Base-by-base conservation (phyloP, 2,797 vertebrate genomes). In the Anolis apletophallus region DNA sequence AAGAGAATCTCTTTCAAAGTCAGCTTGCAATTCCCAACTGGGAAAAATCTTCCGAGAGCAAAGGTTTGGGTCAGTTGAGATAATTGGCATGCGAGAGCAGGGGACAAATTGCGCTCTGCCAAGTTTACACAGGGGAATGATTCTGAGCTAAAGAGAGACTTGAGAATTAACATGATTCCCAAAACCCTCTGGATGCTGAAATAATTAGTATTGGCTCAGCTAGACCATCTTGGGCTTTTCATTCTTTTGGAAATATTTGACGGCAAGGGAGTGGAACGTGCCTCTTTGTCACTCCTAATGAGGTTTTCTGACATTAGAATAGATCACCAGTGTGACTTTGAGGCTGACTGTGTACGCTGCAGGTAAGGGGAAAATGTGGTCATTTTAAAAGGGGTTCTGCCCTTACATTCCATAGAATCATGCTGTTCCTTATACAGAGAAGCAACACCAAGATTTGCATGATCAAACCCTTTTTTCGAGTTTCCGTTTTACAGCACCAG, bases 131-230 rank as follows among this genome's bases (percentile, higher is more conserved):
- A 91, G 88, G 88, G 93, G 93, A 94, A 94, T 92, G 90, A 89
- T 74, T 93, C 91, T 92, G 93, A 94, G 91, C 94, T 94, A 93
- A 94, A 94, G 94, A 94, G 91, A 93, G 92, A 93, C 90, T 94
- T 89, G 93, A 94, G 94, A 95, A 94, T 95, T 94, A 94, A 87
- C 88, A 90, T 0, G 76, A 94, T 90, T 94, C 93, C 91, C 93
- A 92, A 40, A 94, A 92, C 94, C 94, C 91, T 16, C 0, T 91
- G 90, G 91, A 92, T 88, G 89, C 88, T 88, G 91, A 92, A 92
- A 95, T 95, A 95, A 95, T 95, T 94, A 95, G 93, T 91, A 93
- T 93, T 91, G 93, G 91, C 91, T 94, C 92, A 88, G 93, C 90
- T 94, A 92, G 90, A 91, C 92, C 90, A 91, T 74, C 90, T 86